Percentiles rank a stretch among this genome's conserved stretches.
Evolutionary conservation across 2,888 invertebrate genomes (phyloP).

Genomic region (Phaedon cochleariae): DNA sequence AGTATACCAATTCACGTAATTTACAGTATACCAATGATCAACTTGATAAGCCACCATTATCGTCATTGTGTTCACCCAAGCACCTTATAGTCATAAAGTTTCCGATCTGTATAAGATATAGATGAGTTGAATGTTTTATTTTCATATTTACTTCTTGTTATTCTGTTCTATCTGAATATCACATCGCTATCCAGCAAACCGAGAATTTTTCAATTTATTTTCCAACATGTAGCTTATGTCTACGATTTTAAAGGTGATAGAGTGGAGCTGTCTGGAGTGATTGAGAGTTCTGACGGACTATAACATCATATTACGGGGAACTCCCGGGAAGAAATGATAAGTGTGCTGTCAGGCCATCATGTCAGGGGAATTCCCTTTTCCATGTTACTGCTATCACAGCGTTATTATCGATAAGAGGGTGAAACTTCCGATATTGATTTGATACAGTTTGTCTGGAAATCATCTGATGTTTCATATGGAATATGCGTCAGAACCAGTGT

Average conservation of each 20-base stretch:
- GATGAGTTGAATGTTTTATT: no score
- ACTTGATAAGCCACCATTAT: no score
- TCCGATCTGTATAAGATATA: no score
- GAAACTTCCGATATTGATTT: not conserved
- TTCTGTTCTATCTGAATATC: no score
- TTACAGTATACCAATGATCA: no score
- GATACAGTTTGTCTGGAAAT: not conserved
- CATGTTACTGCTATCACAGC: conserved; percentile 44
- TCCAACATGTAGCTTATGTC: conserved; percentile 39
- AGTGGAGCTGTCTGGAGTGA: conserved; percentile 58
- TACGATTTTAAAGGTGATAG: conserved; percentile 48
- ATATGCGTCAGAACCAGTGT: no score
- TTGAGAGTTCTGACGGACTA: conserved; percentile 62
- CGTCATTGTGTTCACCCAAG: no score
- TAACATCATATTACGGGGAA: conserved; percentile 62
- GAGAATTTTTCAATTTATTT: conserved; percentile 18
- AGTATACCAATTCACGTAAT: no score
- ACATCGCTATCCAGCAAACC: no score
- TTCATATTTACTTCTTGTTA: no score
- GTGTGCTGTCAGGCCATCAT: conserved; percentile 57
- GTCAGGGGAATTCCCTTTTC: conserved; percentile 54
- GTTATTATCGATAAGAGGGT: conserved; percentile 38
- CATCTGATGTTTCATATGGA: not conserved
- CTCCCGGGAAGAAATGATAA: conserved; percentile 59
- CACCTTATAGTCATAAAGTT: no score